Conservation (phyloP, 2,888 invertebrate genomes). For the Clepsis dumicolana region DNA sequence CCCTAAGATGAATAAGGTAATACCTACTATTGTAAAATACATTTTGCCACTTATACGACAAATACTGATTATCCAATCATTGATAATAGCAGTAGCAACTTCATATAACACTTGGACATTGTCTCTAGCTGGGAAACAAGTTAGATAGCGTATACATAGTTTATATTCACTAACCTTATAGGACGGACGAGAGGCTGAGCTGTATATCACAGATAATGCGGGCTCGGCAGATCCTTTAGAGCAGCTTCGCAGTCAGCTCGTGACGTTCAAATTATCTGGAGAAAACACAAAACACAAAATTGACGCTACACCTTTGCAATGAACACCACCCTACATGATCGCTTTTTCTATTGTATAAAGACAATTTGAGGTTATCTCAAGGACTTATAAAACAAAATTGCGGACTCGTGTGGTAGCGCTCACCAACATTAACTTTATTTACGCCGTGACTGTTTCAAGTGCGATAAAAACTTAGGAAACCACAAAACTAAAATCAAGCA, state of each 20-base stretch:
- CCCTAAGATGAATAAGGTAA: too few species aligned
- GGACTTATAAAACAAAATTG: conserved; percentile 49
- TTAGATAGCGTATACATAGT: conserved; percentile 9
- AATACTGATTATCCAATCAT: too few species aligned
- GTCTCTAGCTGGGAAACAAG: conserved; percentile 6
- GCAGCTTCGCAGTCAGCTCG: conserved; percentile 84
- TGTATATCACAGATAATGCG: conserved; percentile 87
- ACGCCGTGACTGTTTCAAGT: conserved; percentile 55
- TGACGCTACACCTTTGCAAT: background rate
- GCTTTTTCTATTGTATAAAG: conserved; percentile 23
- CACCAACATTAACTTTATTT: conserved; percentile 57
- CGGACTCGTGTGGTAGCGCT: conserved; percentile 41
- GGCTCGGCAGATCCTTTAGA: conserved; percentile 84
- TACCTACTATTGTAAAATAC: too few species aligned
- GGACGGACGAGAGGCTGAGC: conserved; percentile 87
- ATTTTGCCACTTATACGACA: too few species aligned
- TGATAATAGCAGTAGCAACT: too few species aligned
- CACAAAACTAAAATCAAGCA: conserved; percentile 54
- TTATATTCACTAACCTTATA: conserved; percentile 71
- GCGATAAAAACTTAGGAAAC: conserved; percentile 57
- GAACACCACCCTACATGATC: conserved; percentile 11
- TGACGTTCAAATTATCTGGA: conserved; percentile 75
- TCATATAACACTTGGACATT: too few species aligned
- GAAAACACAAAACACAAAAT: conserved; percentile 46
- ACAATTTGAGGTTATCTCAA: conserved; percentile 75